A percentile compares a stretch with the other conserved stretches of the same genome.
Conservation (phyloP, 1,140 invertebrate genomes). For the Eriocheir sinensis region DNA sequence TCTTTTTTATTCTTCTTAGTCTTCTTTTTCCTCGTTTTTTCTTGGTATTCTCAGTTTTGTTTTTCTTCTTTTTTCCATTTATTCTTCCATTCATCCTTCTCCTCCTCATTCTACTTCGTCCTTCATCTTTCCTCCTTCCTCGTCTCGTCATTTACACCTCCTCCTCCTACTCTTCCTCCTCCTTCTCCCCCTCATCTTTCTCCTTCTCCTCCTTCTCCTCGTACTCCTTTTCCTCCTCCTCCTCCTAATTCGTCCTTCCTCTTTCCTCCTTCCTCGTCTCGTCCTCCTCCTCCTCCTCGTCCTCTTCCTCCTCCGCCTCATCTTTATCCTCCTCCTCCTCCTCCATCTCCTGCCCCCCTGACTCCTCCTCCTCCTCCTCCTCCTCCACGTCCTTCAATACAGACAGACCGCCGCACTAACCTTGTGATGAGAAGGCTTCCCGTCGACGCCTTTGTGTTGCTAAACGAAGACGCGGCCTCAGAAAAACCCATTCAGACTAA, state of each 20-base stretch:
- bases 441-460: background rate
- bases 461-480: background rate
- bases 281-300: too few species aligned
- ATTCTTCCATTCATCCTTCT: background rate
- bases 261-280: too few species aligned
- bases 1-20: background rate
- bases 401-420: too few species aligned
- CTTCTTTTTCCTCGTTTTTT: background rate
- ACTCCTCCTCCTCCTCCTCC: too few species aligned
- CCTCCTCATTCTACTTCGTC: too few species aligned
- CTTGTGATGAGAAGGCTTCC: slow-evolving; percentile 22
- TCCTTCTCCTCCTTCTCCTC: background rate
- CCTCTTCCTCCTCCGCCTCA: too few species aligned
- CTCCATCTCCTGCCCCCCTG: too few species aligned
- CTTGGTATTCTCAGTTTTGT: background rate
- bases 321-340: too few species aligned
- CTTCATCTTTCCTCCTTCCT: background rate
- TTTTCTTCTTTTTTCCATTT: background rate
- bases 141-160: background rate
- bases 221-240: background rate
- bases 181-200: background rate
- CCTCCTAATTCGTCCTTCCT: too few species aligned
- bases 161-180: background rate
- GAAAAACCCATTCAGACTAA: background rate
- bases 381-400: background rate